Percentiles rank a stretch among this genome's conserved stretches.
phyloP scores from a whole-genome alignment of 2,888 invertebrate species.

The Salpingus planirostris region DNA sequence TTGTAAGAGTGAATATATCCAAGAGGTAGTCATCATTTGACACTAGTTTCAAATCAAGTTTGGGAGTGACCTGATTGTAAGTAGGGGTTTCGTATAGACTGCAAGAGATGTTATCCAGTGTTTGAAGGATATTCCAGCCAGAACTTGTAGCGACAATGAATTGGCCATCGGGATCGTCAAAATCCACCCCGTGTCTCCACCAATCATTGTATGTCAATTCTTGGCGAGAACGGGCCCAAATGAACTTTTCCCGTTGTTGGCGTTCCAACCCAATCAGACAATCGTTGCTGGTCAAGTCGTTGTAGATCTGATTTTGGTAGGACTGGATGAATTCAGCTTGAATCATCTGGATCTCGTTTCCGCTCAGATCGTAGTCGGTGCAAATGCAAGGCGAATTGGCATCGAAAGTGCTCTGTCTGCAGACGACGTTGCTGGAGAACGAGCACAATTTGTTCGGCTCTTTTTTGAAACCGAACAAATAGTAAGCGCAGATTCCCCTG shows the following conservation, averaged over 20 bases:
- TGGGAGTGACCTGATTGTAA: too few species aligned
- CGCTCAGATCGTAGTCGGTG: conserved; percentile 3
- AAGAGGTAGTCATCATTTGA: neutral
- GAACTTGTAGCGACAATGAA: too few species aligned
- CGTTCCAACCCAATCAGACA: conserved; percentile 16
- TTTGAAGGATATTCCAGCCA: too few species aligned
- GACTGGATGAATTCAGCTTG: conserved; percentile 21
- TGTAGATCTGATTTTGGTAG: conserved; percentile 24
- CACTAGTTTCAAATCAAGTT: neutral
- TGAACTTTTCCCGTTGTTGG: conserved; percentile 6
- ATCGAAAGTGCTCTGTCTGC: conserved; percentile 20
- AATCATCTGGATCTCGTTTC: conserved; percentile 2
- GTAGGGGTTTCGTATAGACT: too few species aligned
- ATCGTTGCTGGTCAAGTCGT: conserved; percentile 10
- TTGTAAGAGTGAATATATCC: too few species aligned
- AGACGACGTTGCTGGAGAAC: neutral
- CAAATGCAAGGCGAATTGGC: conserved; percentile 24
- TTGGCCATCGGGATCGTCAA: conserved; percentile 15
- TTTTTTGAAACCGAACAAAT: conserved; percentile 14
- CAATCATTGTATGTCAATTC: conserved; percentile 8
- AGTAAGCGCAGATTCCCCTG: conserved; percentile 23
- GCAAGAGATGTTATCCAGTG: too few species aligned
- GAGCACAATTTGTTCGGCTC: conserved; percentile 12
- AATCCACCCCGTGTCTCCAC: neutral
- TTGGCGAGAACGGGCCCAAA: conserved; percentile 10